phyloP scores from a whole-genome alignment of 2,888 invertebrate genomes.

The Netelia melanura region DNA sequence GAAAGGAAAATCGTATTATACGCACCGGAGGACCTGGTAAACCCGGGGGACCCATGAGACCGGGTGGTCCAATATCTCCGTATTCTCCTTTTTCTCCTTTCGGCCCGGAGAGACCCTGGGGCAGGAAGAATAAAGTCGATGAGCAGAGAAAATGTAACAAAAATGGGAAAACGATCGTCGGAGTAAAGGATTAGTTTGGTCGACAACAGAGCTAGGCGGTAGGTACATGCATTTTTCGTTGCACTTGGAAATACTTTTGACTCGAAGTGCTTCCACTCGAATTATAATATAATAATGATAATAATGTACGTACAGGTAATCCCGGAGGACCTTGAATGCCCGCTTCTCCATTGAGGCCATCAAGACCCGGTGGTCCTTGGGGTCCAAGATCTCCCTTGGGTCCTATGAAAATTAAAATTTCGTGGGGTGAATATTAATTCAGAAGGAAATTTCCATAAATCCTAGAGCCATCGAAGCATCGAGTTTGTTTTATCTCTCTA shows the following conservation, averaged over 20 bases:
- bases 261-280: neutral
- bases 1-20: constrained; percentile 57
- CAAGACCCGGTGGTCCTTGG: constrained; percentile 90
- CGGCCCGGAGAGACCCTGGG: constrained; percentile 92
- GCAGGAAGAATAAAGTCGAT: constrained; percentile 48
- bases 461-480: constrained; percentile 51
- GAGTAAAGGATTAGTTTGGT: neutral
- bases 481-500: constrained; percentile 17
- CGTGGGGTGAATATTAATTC: constrained; percentile 34
- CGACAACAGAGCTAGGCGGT: neutral
- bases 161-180: constrained; percentile 11
- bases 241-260: neutral
- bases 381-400: constrained; percentile 91
- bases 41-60: constrained; percentile 97
- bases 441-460: constrained; percentile 38
- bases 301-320: constrained; percentile 87
- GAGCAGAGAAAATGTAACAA: constrained; percentile 4
- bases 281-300: neutral
- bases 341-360: constrained; percentile 91
- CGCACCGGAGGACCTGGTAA: constrained; percentile 87
- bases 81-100: constrained; percentile 96
- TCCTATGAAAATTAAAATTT: constrained; percentile 85
- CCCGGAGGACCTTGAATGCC: constrained; percentile 96
- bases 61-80: constrained; percentile 97
- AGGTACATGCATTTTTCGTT: neutral